Base-by-base conservation (phyloP, 2,888 invertebrate genomes). In the Tenthredo mesomela region DNA sequence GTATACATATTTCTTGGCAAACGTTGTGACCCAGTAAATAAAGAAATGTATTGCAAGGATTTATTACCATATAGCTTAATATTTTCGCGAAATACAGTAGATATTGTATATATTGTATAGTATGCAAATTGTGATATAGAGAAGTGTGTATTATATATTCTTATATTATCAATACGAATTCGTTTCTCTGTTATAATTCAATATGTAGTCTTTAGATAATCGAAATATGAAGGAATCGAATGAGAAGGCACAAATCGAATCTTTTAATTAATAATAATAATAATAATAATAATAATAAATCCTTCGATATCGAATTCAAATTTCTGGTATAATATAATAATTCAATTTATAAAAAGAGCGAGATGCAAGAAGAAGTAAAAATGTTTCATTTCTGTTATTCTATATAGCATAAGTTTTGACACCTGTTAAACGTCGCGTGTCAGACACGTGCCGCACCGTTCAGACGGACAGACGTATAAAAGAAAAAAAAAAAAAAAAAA, bases 361-460 rank as follows among this genome's bases (percentile, higher is more conserved):
- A 54, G 50, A 65, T 18, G 29, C 5, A 15, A 33, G 33, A 3
- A 33, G 15, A 33, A 29, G 9, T 5, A 70, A 37, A 7, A n/a
- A n/a, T n/a, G n/a, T 70, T 37, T 40, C 33, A 37, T 70, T 70
- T 18, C 70, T 9, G 70, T 70, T 43, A 73, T 73, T 43, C 40
- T 21, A 73, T 21, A 73, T 12, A 73, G 37, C 71, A n/a, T n/a
- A 40, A 73, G 71, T 70, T 73, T 73, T 73, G 71, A 73, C 71
- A 73, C 71, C 71, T 77, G 47, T 77, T 50, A 73, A 73, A 40
- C 43, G 40, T 43, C 21, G n/a, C 21, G 71, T 73, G n/a, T 12
- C 21, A 43, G 43, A 21, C 71, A n/a, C 71, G 71, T 73, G 71
- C n/a, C 5, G 37, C 37, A 37, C 7, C 7, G 9, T n/a, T 70